Conservation (phyloP, 2,113 vertebrate genomes). For the Chionomys nivalis region DNA sequence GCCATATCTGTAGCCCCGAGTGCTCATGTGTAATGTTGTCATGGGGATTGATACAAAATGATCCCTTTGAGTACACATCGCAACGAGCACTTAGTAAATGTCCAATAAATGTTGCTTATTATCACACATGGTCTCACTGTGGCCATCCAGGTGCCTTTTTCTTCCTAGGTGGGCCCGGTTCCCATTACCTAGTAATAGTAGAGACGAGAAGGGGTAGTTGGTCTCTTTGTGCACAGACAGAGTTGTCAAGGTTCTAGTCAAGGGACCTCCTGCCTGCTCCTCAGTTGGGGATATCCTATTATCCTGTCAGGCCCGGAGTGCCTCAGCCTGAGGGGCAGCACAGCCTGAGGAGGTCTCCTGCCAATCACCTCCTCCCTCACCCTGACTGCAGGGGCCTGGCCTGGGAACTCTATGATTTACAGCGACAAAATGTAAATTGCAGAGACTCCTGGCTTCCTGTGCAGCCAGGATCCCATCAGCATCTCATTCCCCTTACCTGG, state of each 20-base stretch:
- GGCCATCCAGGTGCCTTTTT: not conserved
- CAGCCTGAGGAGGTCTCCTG: not conserved
- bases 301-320: not conserved
- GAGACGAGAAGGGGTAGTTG: not conserved
- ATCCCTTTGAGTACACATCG: not conserved
- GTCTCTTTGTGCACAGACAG: not conserved
- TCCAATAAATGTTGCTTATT: not conserved
- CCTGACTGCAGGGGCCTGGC: not conserved
- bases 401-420: constrained; percentile 38
- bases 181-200: not conserved
- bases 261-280: not conserved
- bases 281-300: not conserved
- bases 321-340: not conserved
- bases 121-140: not conserved
- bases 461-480: not conserved
- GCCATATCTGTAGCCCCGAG: not conserved
- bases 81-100: not conserved
- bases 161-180: not conserved
- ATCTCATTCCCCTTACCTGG: constrained; percentile 13
- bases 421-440: constrained; percentile 62
- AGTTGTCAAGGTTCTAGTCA: not conserved
- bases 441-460: not conserved
- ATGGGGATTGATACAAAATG: not conserved
- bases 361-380: constrained; percentile 44
- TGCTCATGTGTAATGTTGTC: not conserved